Evolutionary conservation across 1,140 invertebrate genomes (phyloP), one percentile per base, ranked within the genome.

Genomic region (Stenopsyche tienmushanensis): DNA sequence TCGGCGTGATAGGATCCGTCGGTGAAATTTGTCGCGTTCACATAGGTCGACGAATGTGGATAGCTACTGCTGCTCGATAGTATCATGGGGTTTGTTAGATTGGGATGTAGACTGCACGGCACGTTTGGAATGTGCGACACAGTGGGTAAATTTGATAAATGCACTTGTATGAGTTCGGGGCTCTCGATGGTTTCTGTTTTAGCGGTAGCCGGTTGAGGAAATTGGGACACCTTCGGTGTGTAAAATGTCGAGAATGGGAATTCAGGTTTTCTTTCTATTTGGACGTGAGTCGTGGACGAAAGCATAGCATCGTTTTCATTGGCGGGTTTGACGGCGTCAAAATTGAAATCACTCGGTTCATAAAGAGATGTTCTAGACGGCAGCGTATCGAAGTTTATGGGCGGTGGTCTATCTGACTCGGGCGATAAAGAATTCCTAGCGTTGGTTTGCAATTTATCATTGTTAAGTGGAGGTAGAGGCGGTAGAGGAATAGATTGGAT

Each of bases 161-260:
- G 78, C 9, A 77, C 80, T 62, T 81, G 79, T 62, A 81, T 70
- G 34, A 81, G 69, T 69, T 75, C 79, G 0, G 78, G 78, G 21
- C 9, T 44, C n/a, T 44, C 44, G 41, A 20, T 5, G 8, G 5
- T 24, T 23, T 34, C 29, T 7, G 29, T n/a, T n/a, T n/a, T n/a
- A n/a, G n/a, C n/a, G n/a, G n/a, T n/a, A n/a, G n/a, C n/a, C n/a
- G n/a, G n/a, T n/a, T n/a, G n/a, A n/a, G n/a, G n/a, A n/a, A n/a
- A n/a, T n/a, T n/a, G n/a, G n/a, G n/a, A n/a, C n/a, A n/a, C n/a
- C n/a, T n/a, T n/a, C n/a, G n/a, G n/a, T n/a, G n/a, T n/a, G n/a
- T n/a, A n/a, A n/a, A n/a, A n/a, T n/a, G n/a, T n/a, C n/a, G n/a
- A n/a, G n/a, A n/a, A n/a, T n/a, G n/a, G n/a, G n/a, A n/a, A n/a